Evolutionary conservation across 53 echinoderm and acorn worm genomes (phyloP).

Genomic region (Luidia sarsii): DNA sequence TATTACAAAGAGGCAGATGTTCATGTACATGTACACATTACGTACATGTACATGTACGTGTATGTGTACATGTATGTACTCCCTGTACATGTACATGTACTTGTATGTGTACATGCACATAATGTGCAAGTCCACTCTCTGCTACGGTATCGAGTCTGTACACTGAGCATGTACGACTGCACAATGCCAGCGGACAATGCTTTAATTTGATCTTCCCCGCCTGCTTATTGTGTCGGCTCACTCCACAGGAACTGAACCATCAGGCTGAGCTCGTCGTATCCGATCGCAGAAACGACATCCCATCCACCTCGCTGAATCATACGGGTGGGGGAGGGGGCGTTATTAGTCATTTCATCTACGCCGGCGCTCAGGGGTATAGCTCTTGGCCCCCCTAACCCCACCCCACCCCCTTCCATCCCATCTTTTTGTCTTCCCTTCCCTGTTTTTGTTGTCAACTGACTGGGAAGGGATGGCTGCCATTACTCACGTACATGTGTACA

Average conservation of each 20-base stretch:
- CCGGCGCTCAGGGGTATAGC: no score
- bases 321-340: no score
- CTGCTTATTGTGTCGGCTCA: not conserved
- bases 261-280: not conserved
- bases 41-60: not conserved
- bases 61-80: not conserved
- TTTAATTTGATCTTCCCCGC: not conserved
- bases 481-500: no score
- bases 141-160: not conserved
- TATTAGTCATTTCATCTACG: not conserved
- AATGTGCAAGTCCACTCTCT: no score
- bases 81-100: slow-evolving; percentile 19
- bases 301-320: not conserved
- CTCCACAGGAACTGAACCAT: slow-evolving; percentile 4
- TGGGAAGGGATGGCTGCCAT: no score
- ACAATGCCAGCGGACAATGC: no score
- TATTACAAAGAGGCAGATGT: not conserved
- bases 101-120: not conserved
- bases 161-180: no score
- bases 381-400: no score
- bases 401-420: no score
- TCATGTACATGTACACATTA: not conserved
- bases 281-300: no score
- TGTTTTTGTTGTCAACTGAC: no score
- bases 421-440: no score